These are phyloP conservation scores for Xylophagus ater DNA, from an alignment of 2,888 invertebrate species.

Conservation along the genomic window DNA sequence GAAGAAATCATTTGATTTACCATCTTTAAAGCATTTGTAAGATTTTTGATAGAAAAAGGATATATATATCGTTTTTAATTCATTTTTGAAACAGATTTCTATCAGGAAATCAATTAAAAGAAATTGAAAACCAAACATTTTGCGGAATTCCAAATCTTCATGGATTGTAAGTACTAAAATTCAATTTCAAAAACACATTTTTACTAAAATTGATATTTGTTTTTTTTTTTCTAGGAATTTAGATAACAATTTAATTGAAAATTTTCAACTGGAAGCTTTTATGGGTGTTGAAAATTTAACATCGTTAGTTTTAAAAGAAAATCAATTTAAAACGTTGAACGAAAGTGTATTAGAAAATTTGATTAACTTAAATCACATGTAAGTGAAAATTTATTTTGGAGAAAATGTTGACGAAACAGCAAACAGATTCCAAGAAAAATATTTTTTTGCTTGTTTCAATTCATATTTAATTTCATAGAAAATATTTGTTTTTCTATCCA, in stretches of 20 bases:
- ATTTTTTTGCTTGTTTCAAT: too few species aligned
- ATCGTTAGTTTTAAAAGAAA: slow-evolving; percentile 38
- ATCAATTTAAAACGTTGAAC: slow-evolving; percentile 35
- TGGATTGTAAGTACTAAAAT: slow-evolving; percentile 29
- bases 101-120: slow-evolving; percentile 40
- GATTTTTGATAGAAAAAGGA: too few species aligned
- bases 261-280: slow-evolving; percentile 38
- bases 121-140: slow-evolving; percentile 40
- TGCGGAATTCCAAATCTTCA: slow-evolving; percentile 38
- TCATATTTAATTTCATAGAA: too few species aligned
- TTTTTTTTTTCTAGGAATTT: slow-evolving; percentile 32
- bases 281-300: slow-evolving; percentile 38
- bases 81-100: slow-evolving; percentile 40
- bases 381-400: too few species aligned
- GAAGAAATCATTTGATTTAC: slow-evolving; percentile 32
- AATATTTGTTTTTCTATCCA: too few species aligned
- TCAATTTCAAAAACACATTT: not conserved
- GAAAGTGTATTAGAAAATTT: slow-evolving; percentile 35
- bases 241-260: slow-evolving; percentile 38
- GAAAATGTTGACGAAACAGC: too few species aligned
- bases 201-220: slow-evolving; percentile 17
- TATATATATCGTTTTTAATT: too few species aligned
- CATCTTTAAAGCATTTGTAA: slow-evolving; percentile 40
- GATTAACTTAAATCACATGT: slow-evolving; percentile 40
- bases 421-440: too few species aligned